Conservation (phyloP, 2,113 vertebrate genomes). For the Neotragus pygmaeus region DNA sequence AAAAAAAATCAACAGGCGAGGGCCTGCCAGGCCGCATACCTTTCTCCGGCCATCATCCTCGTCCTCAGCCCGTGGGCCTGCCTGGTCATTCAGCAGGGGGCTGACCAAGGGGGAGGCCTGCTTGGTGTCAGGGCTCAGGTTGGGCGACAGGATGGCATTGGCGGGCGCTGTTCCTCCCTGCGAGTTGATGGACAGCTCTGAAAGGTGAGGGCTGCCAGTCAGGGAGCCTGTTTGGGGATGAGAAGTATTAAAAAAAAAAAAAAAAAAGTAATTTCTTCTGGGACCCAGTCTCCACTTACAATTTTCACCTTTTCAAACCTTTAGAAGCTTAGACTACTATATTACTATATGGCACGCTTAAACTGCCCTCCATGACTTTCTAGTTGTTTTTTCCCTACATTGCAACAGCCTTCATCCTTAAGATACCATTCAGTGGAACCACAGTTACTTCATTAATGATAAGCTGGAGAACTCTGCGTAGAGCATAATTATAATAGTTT, state of each 20-base stretch:
- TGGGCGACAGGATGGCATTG: conserved; percentile 86
- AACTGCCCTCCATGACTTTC: not conserved
- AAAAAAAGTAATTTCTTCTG: conserved; percentile 52
- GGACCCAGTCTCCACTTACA: not conserved
- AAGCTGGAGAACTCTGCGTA: not conserved
- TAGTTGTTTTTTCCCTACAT: not conserved
- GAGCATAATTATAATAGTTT: not conserved
- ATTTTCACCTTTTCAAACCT: not conserved
- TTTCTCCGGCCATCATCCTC: conserved; percentile 95
- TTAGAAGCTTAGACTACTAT: not conserved
- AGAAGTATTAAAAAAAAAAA: conserved; percentile 63
- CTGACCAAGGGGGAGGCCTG: conserved; percentile 93
- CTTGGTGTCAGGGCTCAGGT: conserved; percentile 89
- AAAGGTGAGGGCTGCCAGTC: conserved; percentile 90
- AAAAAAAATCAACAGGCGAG: not conserved
- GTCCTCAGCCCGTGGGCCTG: conserved; percentile 89
- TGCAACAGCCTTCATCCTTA: not conserved
- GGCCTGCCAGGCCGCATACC: conserved; percentile 73
- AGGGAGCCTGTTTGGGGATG: conserved; percentile 82
- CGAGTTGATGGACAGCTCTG: conserved; percentile 88
- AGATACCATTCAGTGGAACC: not conserved
- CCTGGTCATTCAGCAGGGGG: conserved; percentile 91
- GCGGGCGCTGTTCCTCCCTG: conserved; percentile 87
- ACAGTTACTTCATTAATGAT: not conserved
- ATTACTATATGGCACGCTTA: not conserved